phyloP scores from a whole-genome alignment of 2,888 invertebrate species.

The Diarsia dahlii region DNA sequence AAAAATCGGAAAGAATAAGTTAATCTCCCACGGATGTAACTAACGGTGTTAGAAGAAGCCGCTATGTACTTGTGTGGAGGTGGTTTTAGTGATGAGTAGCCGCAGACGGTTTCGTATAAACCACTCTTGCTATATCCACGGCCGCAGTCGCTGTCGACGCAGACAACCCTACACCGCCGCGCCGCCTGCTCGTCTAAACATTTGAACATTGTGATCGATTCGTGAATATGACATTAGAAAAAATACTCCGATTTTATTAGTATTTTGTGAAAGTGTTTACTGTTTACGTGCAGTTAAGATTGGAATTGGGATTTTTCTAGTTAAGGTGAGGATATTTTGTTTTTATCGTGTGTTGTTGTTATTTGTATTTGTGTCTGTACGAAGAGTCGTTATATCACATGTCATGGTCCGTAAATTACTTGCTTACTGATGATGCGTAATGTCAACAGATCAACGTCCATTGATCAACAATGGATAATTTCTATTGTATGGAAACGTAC shows the following conservation, averaged over 20 bases:
- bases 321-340: constrained; percentile 55
- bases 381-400: not conserved
- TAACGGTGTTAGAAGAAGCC: constrained; percentile 66
- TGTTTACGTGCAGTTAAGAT: constrained; percentile 52
- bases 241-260: constrained; percentile 24
- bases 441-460: constrained; percentile 7
- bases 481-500: not conserved
- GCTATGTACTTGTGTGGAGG: constrained; percentile 62
- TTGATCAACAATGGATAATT: constrained; percentile 7
- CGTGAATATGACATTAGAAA: constrained; percentile 56
- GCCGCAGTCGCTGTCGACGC: constrained; percentile 64
- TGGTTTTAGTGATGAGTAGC: constrained; percentile 59
- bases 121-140: constrained; percentile 60
- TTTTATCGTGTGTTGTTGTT: constrained; percentile 1
- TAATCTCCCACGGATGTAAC: constrained; percentile 57
- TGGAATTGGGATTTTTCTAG: constrained; percentile 55
- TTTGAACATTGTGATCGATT: constrained; percentile 46
- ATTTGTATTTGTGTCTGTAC: not conserved
- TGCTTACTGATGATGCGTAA: constrained; percentile 26
- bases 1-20: constrained; percentile 37
- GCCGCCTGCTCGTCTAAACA: constrained; percentile 58
- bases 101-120: constrained; percentile 62
- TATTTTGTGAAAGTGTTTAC: constrained; percentile 61
- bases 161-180: constrained; percentile 54
- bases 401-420: not conserved